Percentiles rank a stretch among this genome's conserved stretches.
These are phyloP conservation scores for Sinella curviseta DNA, from an alignment of 1,140 invertebrate species.

Conservation along the genomic window DNA sequence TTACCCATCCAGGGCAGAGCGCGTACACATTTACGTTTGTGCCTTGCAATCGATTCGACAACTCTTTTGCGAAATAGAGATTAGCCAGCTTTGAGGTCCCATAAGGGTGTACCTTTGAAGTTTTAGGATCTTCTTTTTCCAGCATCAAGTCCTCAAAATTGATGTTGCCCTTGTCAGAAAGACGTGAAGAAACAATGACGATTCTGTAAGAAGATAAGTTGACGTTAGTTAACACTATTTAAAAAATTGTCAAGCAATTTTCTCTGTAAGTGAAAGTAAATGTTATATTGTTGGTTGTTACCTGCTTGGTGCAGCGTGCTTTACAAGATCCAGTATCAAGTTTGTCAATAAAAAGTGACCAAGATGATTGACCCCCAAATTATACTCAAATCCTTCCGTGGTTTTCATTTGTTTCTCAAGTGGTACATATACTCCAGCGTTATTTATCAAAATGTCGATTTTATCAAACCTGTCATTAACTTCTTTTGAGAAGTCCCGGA, in stretches of 20 bases:
- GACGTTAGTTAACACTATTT: not conserved
- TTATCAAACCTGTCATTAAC: constrained; percentile 52
- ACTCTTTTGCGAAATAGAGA: constrained; percentile 66
- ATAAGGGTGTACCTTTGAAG: constrained; percentile 63
- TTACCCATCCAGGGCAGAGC: constrained; percentile 81
- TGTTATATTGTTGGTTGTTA: constrained; percentile 47
- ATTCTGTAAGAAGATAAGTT: constrained; percentile 55
- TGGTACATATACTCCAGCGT: constrained; percentile 53
- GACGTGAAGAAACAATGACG: constrained; percentile 61
- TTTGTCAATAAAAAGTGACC: constrained; percentile 85
- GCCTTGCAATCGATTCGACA: constrained; percentile 62
- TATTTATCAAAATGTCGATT: constrained; percentile 59
- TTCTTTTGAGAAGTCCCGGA: constrained; percentile 50
- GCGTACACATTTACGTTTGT: constrained; percentile 70
- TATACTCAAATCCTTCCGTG: constrained; percentile 77
- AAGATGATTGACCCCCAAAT: constrained; percentile 75
- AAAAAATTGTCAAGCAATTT: too few species aligned
- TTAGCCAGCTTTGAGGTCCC: constrained; percentile 78
- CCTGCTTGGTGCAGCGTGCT: constrained; percentile 64
- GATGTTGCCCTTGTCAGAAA: constrained; percentile 66
- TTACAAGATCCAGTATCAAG: constrained; percentile 69
- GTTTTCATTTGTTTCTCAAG: constrained; percentile 49
- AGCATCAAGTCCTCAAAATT: constrained; percentile 72
- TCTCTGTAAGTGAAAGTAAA: not conserved
- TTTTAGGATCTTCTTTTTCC: constrained; percentile 57